Conservation (phyloP, 2,888 invertebrate genomes). For the Lithophane ornitopus region DNA sequence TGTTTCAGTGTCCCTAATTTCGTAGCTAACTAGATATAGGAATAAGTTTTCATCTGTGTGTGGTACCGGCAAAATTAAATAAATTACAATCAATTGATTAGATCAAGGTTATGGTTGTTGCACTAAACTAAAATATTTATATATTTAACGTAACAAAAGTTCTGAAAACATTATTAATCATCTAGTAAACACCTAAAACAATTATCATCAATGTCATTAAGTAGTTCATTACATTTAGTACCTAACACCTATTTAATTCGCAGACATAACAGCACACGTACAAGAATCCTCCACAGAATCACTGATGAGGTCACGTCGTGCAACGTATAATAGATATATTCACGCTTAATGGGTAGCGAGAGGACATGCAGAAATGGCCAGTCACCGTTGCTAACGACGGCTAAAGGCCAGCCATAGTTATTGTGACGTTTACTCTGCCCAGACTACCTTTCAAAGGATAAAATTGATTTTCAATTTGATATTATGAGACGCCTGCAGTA, state of each 20-base stretch:
- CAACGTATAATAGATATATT: slow-evolving; percentile 58
- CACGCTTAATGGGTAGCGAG: slow-evolving; percentile 51
- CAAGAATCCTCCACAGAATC: slow-evolving; percentile 24
- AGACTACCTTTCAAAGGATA: slow-evolving; percentile 67
- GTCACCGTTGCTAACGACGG: slow-evolving; percentile 86
- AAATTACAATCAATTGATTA: not conserved
- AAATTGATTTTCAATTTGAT: slow-evolving; percentile 73
- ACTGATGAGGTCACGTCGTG: slow-evolving; percentile 70
- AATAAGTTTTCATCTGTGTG: not conserved
- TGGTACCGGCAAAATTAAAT: not conserved
- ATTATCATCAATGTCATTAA: not conserved
- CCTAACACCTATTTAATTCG: slow-evolving; percentile 7
- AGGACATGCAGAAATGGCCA: slow-evolving; percentile 80
- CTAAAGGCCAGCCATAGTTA: slow-evolving; percentile 67
- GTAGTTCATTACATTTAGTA: not conserved
- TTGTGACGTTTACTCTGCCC: slow-evolving; percentile 58
- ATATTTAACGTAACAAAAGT: too few species aligned
- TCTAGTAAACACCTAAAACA: not conserved
- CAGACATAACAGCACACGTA: slow-evolving; percentile 10
- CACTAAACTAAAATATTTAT: too few species aligned
- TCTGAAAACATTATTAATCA: not conserved
- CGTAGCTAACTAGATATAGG: too few species aligned
- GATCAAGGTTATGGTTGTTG: too few species aligned
- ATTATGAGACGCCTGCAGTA: slow-evolving; percentile 68
- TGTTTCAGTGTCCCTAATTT: too few species aligned